phyloP scores from a whole-genome alignment of 2,888 invertebrate genomes.

The Beris morrisii region DNA sequence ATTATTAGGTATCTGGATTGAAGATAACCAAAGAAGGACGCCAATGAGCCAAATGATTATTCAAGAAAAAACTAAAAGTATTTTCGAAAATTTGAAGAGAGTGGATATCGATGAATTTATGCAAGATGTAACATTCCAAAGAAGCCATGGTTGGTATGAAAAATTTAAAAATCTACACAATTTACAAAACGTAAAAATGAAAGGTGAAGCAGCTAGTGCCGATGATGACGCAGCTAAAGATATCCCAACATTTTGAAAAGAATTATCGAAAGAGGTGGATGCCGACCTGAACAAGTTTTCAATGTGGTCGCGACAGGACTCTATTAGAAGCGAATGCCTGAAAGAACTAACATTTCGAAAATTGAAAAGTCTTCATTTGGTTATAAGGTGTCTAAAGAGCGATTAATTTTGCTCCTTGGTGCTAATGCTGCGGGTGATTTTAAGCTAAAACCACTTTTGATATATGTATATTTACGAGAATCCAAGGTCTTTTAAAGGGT shows the following conservation, averaged over 20 bases:
- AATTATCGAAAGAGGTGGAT: slow-evolving; percentile 40
- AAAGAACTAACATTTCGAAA: slow-evolving; percentile 35
- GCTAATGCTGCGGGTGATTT: slow-evolving; percentile 44
- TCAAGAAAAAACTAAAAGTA: no score
- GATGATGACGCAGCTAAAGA: slow-evolving; percentile 37
- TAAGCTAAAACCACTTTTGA: slow-evolving; percentile 43
- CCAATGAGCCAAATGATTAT: no score
- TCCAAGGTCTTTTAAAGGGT: slow-evolving; percentile 42
- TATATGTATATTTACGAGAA: slow-evolving; percentile 44
- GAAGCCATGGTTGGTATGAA: no score
- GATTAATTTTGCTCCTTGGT: no score
- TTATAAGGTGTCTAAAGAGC: slow-evolving; percentile 42
- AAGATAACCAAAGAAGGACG: no score
- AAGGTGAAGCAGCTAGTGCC: no score
- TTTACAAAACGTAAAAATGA: no score
- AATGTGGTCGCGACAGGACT: slow-evolving; percentile 41
- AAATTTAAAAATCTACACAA: no score
- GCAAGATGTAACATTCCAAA: no score
- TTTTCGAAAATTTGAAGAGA: no score
- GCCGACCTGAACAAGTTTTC: slow-evolving; percentile 40
- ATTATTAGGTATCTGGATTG: slow-evolving; percentile 40
- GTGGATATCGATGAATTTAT: no score
- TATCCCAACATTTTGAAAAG: slow-evolving; percentile 36
- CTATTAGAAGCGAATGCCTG: slow-evolving; percentile 43
- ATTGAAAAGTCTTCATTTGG: slow-evolving; percentile 40